A percentile compares a stretch with the other conserved stretches of the same genome.
These are phyloP conservation scores for Beris chalybata DNA, from an alignment of 2,888 invertebrate genomes.

Conservation along the genomic window DNA sequence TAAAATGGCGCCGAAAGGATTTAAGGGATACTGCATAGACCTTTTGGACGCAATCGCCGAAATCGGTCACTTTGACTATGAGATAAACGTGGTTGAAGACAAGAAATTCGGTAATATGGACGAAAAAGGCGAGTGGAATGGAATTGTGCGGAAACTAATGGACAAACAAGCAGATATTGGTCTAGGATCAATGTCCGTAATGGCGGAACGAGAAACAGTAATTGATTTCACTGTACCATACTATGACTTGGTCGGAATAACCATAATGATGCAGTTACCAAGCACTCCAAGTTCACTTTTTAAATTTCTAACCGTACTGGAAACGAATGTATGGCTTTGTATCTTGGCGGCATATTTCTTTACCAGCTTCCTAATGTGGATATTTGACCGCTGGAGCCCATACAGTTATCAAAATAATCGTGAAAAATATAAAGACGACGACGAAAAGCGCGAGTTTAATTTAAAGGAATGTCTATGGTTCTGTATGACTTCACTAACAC, in stretches of 20 bases:
- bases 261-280: conserved; percentile 92
- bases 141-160: conserved; percentile 77
- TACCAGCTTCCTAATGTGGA: conserved; percentile 92
- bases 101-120: conserved; percentile 88
- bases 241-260: conserved; percentile 96
- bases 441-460: conserved; percentile 92
- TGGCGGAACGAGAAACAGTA: conserved; percentile 95
- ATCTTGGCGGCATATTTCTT: conserved; percentile 94
- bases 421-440: conserved; percentile 89
- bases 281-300: conserved; percentile 89
- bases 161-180: conserved; percentile 92
- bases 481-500: conserved; percentile 97
- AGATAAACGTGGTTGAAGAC: conserved; percentile 78
- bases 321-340: conserved; percentile 95
- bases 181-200: conserved; percentile 90
- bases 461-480: conserved; percentile 98
- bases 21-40: conserved; percentile 92
- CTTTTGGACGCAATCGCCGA: conserved; percentile 84
- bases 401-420: conserved; percentile 95
- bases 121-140: conserved; percentile 82
- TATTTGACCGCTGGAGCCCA: conserved; percentile 96
- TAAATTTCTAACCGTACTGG: conserved; percentile 94
- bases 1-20: conserved; percentile 66
- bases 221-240: conserved; percentile 98
- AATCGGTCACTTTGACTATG: conserved; percentile 87